Evolutionary conservation across 2,888 invertebrate species (phyloP).

Genomic region (Schizaphis graminum): DNA sequence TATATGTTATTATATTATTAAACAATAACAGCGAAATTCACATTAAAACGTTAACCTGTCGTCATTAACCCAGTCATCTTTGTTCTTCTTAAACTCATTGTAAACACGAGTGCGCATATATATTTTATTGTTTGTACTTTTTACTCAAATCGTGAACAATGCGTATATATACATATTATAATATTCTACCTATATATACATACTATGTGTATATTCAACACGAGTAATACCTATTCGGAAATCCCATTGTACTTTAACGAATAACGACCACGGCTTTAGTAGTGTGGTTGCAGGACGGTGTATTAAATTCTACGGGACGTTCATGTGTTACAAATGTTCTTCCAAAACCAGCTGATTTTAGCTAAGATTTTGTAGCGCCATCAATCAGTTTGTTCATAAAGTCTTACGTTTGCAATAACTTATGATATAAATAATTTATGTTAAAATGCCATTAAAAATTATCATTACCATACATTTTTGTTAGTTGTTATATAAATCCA

Average conservation of each 20-base stretch:
- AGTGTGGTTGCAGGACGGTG: too few relatives aligned
- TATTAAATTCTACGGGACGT: too few relatives aligned
- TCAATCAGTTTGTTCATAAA: too few relatives aligned
- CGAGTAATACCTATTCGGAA: constrained; percentile 1
- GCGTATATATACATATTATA: not conserved
- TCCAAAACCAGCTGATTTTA: too few relatives aligned
- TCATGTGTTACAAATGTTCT: too few relatives aligned
- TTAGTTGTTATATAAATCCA: too few relatives aligned
- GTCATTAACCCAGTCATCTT: not conserved
- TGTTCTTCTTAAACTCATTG: constrained; percentile 9
- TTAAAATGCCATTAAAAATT: too few relatives aligned
- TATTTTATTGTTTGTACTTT: not conserved
- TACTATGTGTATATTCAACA: not conserved
- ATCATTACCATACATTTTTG: too few relatives aligned
- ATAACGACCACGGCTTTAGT: not conserved
- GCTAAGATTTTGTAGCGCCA: too few relatives aligned
- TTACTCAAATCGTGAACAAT: not conserved
- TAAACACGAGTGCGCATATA: not conserved
- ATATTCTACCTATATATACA: not conserved
- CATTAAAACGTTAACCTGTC: not conserved
- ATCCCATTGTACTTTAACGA: constrained; percentile 1
- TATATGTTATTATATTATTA: not conserved
- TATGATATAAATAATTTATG: too few relatives aligned
- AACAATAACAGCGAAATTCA: not conserved
- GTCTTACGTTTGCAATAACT: too few relatives aligned